Evolutionary conservation across 2,797 vertebrate species (phyloP), one percentile per base, ranked within the genome.

Genomic region (Gallirallus australis): DNA sequence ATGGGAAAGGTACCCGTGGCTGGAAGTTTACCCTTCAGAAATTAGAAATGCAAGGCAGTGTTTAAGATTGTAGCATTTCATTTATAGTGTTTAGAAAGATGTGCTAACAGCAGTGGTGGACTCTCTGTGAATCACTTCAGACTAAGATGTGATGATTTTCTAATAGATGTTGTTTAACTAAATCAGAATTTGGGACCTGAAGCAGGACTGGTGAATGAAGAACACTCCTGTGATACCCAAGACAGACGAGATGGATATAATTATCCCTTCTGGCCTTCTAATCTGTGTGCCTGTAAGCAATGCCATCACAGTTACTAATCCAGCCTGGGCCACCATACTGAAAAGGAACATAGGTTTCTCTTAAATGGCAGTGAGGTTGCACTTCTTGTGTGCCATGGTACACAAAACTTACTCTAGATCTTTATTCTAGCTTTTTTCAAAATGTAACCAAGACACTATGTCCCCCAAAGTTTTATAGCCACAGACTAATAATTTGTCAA

Each of bases 1-100:
- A 73, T 87, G 72, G 11, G 71, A 89, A 73, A 94, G 82, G 63
- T 52, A 11, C n/a, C 65, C 53, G 72, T 93, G 93, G 59, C 84
- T 95, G 72, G 52, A 91, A 88, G 82, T 83, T 93, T 81, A 83
- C 42, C n/a, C 19, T 61, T 93, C n/a, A 35, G n/a, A 89, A 68
- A 86, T 52, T 31, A 65, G 65, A 76, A 52, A 30, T 81, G 30
- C 83, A 65, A 47, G 4, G 11, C 24, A 35, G 50, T 76, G 86
- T 93, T 84, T 72, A 83, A 69, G 24, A 33, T 78, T 83, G 33
- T 17, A 66, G 42, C 35, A n/a, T 83, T 91, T 73, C 81, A 20
- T 92, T 68, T 82, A 50, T 69, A 76, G 33, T 37, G 53, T 66
- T 54, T 71, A 21, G 57, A n/a, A 88, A 45, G 53, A 27, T 47